Conservation (phyloP, 2,113 vertebrate genomes). For the Ophiodon elongatus region DNA sequence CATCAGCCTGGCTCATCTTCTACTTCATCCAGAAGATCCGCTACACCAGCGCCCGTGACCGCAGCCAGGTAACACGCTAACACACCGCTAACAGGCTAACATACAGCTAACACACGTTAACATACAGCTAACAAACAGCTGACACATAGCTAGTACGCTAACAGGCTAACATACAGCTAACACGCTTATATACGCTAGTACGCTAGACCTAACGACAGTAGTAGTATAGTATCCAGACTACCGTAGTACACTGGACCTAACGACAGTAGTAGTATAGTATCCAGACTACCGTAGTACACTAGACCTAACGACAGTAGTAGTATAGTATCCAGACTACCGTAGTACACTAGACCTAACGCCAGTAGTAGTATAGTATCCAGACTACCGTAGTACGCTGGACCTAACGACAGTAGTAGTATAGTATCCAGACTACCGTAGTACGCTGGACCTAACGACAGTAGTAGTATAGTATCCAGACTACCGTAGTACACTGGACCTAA, state of each 20-base stretch:
- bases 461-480: no score
- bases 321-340: neutral
- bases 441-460: no score
- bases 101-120: neutral
- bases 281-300: neutral
- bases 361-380: no score
- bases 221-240: neutral
- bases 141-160: neutral
- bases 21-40: conserved; percentile 99
- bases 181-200: neutral
- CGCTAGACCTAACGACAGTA: no score
- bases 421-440: neutral
- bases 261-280: no score
- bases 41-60: conserved; percentile 91
- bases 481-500: neutral
- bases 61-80: conserved; percentile 90
- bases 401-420: neutral
- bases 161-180: neutral
- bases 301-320: neutral
- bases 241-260: neutral
- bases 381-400: neutral
- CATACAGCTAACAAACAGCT: no score
- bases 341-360: neutral
- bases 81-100: neutral
- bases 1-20: conserved; percentile 98